These are phyloP conservation scores for Oreochromis niloticus DNA, from an alignment of 2,113 vertebrate species.

Conservation along the genomic window DNA sequence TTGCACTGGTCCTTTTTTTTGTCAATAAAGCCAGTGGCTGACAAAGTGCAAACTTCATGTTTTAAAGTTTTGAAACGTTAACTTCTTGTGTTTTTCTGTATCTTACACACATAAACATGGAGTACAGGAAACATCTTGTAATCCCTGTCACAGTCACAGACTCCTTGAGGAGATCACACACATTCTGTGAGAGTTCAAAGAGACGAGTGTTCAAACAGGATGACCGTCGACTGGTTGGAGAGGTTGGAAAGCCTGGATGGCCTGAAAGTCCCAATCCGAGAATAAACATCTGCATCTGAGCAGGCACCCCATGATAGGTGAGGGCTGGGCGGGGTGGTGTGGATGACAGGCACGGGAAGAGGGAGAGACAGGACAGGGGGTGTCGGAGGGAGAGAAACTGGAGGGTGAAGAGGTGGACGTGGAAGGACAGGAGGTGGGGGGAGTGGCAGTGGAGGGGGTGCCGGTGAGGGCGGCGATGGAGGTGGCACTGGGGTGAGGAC, in stretches of 20 bases:
- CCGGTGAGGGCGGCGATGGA: not conserved
- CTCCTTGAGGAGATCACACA: not conserved
- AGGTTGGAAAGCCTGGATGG: conserved; percentile 58
- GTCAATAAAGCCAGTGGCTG: not conserved
- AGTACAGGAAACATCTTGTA: not conserved
- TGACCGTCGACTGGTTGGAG: conserved; percentile 66
- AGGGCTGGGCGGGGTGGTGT: conserved; percentile 67
- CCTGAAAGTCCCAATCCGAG: conserved; percentile 60
- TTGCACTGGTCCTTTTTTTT: not conserved
- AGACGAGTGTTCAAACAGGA: conserved; percentile 76
- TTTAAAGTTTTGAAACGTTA: not conserved
- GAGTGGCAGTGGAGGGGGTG: not conserved
- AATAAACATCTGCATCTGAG: conserved; percentile 67
- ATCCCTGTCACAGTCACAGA: not conserved
- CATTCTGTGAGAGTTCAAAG: conserved; percentile 37
- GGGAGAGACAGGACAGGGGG: conserved; percentile 7
- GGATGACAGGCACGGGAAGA: conserved; percentile 45
- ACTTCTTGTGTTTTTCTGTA: not conserved
- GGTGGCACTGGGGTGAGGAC: not conserved
- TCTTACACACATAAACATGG: not conserved
- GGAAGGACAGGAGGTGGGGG: conserved; percentile 12
- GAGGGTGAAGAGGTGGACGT: not conserved
- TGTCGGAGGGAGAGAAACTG: not conserved
- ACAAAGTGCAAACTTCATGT: not conserved
- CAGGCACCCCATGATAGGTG: conserved; percentile 61